Evolutionary conservation across 1,140 invertebrate genomes (phyloP).

Genomic region (Pogonomyrmex barbatus): DNA sequence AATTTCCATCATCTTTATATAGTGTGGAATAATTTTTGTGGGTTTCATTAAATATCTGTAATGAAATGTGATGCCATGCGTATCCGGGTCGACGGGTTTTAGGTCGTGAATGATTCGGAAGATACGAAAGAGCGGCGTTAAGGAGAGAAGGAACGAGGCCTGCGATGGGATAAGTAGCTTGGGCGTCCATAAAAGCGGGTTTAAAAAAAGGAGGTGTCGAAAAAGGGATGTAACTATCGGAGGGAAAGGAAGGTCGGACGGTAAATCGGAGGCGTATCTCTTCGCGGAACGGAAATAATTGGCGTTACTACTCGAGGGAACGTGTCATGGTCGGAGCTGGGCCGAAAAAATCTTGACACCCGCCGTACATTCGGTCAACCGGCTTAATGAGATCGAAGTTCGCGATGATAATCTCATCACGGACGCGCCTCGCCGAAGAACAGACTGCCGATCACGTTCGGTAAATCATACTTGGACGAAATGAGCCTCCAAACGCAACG

Average conservation of each 20-base stretch:
- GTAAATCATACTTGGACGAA: slow-evolving; percentile 47
- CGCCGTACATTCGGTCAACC: slow-evolving; percentile 46
- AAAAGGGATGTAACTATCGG: not conserved
- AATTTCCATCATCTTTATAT: slow-evolving; percentile 1
- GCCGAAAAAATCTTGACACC: slow-evolving; percentile 56
- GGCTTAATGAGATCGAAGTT: slow-evolving; percentile 58
- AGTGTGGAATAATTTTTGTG: not conserved
- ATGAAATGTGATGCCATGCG: not conserved
- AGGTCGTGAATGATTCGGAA: not conserved
- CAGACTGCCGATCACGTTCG: slow-evolving; percentile 10
- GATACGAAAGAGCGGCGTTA: not conserved
- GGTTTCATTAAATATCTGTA: not conserved
- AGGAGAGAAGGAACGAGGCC: not conserved
- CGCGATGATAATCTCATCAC: slow-evolving; percentile 54
- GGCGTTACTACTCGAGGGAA: slow-evolving; percentile 16
- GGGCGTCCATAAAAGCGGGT: slow-evolving; percentile 18
- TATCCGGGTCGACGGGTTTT: not conserved
- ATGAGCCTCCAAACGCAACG: slow-evolving; percentile 45
- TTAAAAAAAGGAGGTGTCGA: slow-evolving; percentile 48
- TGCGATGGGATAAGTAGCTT: not conserved
- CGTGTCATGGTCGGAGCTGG: slow-evolving; percentile 37
- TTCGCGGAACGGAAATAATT: slow-evolving; percentile 49
- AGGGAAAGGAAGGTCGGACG: slow-evolving; percentile 16
- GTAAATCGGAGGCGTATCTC: slow-evolving; percentile 22
- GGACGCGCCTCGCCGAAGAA: not conserved